A percentile compares a stretch with the other conserved stretches of the same genome.
phyloP scores from a whole-genome alignment of 1,140 invertebrate genomes.

The Scaptodrosophila lebanonensis region DNA sequence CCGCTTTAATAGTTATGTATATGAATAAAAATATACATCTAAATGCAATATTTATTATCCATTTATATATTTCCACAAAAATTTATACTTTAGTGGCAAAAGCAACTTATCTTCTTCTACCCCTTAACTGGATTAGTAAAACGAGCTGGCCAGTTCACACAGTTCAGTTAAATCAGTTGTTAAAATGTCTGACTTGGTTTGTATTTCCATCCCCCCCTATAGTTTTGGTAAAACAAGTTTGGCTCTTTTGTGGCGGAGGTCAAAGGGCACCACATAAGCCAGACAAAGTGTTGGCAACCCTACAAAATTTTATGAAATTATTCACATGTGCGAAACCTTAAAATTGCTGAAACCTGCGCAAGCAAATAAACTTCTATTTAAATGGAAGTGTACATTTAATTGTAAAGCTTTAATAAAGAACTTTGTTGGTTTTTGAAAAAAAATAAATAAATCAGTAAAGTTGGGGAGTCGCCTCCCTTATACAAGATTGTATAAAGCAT shows the following conservation, averaged over 20 bases:
- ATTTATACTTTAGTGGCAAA: not conserved
- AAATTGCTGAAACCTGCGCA: constrained; percentile 10
- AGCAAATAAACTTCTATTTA: too few species aligned
- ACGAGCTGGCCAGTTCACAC: constrained; percentile 27
- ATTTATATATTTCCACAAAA: not conserved
- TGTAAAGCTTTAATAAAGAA: too few species aligned
- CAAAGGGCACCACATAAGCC: constrained; percentile 49
- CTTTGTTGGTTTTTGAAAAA: too few species aligned
- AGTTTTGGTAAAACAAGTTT: constrained; percentile 4
- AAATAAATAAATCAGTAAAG: too few species aligned
- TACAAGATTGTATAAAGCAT: too few species aligned
- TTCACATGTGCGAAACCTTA: constrained; percentile 40
- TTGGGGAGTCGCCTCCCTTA: too few species aligned
- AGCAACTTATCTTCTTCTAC: not conserved
- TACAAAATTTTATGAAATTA: constrained; percentile 1
- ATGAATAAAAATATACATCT: too few species aligned
- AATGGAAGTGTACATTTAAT: too few species aligned
- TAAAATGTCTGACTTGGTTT: constrained; percentile 38
- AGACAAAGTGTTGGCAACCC: constrained; percentile 50
- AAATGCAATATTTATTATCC: too few species aligned
- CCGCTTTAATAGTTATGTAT: not conserved
- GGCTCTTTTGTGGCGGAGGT: constrained; percentile 32
- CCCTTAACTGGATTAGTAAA: constrained; percentile 17
- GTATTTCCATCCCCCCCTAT: constrained; percentile 17
- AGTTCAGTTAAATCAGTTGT: constrained; percentile 72